Base-by-base conservation (phyloP, 1,140 invertebrate genomes). In the Glossosoma conforme region DNA sequence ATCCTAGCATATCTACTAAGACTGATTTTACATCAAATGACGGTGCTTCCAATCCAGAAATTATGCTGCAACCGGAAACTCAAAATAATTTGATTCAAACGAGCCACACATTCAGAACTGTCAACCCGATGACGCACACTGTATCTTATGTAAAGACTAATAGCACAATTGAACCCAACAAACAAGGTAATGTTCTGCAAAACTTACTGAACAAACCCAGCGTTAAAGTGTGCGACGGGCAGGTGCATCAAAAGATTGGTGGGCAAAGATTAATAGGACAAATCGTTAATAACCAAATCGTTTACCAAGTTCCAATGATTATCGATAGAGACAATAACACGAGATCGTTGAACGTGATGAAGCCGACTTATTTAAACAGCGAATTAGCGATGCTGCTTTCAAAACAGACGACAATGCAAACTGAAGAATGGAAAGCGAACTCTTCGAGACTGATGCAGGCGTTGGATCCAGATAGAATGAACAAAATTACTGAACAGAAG, bases 301-400 rank as follows among this genome's bases (percentile, higher is more conserved):
- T 70, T 3, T 72, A 72, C 58, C 64, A 72, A 63, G 64, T 74
- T 10, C 69, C 69, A 1, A 64, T 70, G 60, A 58, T 67, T n/a
- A 57, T 69, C 3, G 69, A 72, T 36, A 19, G 58, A 18, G 65
- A 70, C 35, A 61, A 11, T 3, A 9, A 25, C 19, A 32, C 28
- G n/a, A 35, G 19, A 48, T 25, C 18, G 14, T n/a, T 32, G 4
- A 49, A 53, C 20, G 14, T 52, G 22, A 22, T 43, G 2, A 56
- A 56, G 30, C 38, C 44, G 1, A 20, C 37, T 19, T 43, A 24
- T 38, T 32, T 45, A 10, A 58, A 53, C 17, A 58, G 55, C 25
- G 55, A 58, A 41, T 19, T 58, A 25, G 50, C 55, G 1, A 43
- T 52, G 44, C 22, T 58, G 4, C 35, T 58, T 5, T 38, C 55